Evolutionary conservation across 2,797 vertebrate genomes (phyloP).

Genomic region (Tenualosa thibaudeaui): DNA sequence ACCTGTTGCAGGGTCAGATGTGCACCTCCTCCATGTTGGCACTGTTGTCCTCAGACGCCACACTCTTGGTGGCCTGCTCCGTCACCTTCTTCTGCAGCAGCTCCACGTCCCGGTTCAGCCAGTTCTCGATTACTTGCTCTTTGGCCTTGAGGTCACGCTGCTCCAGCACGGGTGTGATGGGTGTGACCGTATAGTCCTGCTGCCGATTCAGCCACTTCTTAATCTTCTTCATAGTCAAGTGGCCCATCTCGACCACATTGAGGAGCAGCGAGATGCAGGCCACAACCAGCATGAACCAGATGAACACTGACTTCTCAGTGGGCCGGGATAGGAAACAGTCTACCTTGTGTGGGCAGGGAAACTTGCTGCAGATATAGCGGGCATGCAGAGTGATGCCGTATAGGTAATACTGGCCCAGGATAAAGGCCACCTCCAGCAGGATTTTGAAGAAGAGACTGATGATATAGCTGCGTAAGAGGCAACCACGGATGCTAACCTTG

Average conservation of each 20-base stretch:
- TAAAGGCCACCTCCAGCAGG: slow-evolving; percentile 84
- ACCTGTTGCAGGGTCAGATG: slow-evolving; percentile 61
- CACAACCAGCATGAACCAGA: slow-evolving; percentile 94
- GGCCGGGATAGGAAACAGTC: slow-evolving; percentile 95
- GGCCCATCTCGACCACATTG: slow-evolving; percentile 80
- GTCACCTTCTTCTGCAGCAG: slow-evolving; percentile 51
- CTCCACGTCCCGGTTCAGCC: slow-evolving; percentile 69
- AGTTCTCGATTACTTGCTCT: slow-evolving; percentile 64
- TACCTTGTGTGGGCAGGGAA: slow-evolving; percentile 87
- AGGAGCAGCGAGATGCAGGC: slow-evolving; percentile 84
- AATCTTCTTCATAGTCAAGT: slow-evolving; percentile 76
- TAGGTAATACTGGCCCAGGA: slow-evolving; percentile 89
- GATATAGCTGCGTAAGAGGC: slow-evolving; percentile 86
- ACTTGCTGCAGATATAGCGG: slow-evolving; percentile 76
- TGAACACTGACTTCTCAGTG: slow-evolving; percentile 93
- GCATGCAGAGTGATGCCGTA: slow-evolving; percentile 87
- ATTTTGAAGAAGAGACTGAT: slow-evolving; percentile 87
- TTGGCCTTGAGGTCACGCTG: slow-evolving; percentile 60
- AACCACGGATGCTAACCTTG: slow-evolving; percentile 82
- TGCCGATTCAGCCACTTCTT: slow-evolving; percentile 74
- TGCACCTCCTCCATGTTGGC: slow-evolving; percentile 66
- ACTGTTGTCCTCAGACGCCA: slow-evolving; percentile 58
- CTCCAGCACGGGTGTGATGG: slow-evolving; percentile 60
- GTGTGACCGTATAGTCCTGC: slow-evolving; percentile 74
- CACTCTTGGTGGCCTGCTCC: slow-evolving; percentile 52